Conservation (phyloP, 2,888 invertebrate genomes). For the Acronicta alni region DNA sequence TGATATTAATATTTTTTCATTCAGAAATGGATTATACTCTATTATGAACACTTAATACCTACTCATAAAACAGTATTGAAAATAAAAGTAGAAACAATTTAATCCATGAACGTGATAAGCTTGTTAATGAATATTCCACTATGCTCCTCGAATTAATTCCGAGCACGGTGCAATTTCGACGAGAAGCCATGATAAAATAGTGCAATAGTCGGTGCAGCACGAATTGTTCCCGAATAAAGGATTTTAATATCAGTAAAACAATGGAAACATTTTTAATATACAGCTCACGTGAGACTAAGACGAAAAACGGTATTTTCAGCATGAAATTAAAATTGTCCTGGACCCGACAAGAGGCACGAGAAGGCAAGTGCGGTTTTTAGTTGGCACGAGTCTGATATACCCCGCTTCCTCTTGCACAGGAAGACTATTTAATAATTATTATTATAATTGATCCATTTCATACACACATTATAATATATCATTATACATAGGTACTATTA, state of each 20-base stretch:
- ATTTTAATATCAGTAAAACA: constrained; percentile 26
- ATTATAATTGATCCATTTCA: no score
- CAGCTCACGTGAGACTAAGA: background rate
- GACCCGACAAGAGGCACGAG: no score
- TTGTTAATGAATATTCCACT: constrained; percentile 38
- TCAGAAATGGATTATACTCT: no score
- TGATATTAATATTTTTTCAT: no score
- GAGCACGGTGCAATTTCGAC: constrained; percentile 48
- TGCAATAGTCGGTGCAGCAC: constrained; percentile 29
- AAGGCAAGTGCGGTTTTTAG: no score
- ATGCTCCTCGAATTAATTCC: constrained; percentile 46
- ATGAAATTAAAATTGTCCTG: no score
- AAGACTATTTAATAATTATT: no score
- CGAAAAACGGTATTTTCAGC: constrained; percentile 3
- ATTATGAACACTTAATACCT: no score
- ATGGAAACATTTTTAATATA: constrained; percentile 7
- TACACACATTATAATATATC: no score
- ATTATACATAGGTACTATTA: no score
- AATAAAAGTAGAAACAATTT: constrained; percentile 7
- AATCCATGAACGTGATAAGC: constrained; percentile 34
- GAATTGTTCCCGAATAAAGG: constrained; percentile 13
- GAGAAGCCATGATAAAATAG: constrained; percentile 29
- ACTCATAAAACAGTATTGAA: background rate
- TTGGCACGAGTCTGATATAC: no score
- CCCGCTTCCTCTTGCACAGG: no score